Evolutionary conservation across 2,888 invertebrate genomes (phyloP).

Genomic region (Agrotis clavis): DNA sequence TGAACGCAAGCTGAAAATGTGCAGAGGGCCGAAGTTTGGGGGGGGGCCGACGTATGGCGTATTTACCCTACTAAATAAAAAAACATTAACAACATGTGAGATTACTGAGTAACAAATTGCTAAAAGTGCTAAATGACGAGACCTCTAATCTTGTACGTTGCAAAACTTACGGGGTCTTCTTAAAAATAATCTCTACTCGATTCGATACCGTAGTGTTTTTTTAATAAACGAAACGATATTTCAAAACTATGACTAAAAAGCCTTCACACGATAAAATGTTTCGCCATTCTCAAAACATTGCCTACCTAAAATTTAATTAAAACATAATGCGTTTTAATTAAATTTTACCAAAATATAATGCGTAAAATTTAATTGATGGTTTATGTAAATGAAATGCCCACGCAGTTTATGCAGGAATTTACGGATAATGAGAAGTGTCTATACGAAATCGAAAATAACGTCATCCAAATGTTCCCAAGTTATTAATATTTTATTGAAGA

Average conservation of each 20-base stretch:
- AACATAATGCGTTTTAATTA: no score
- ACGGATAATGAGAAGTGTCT: neutral
- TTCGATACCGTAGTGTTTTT: neutral
- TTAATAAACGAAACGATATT: constrained; percentile 13
- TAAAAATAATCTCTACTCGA: neutral
- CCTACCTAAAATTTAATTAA: constrained; percentile 13
- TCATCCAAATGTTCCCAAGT: neutral
- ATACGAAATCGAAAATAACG: neutral
- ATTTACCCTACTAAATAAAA: no score
- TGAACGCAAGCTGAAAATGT: no score
- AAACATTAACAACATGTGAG: neutral
- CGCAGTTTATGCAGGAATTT: constrained; percentile 10
- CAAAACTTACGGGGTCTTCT: neutral
- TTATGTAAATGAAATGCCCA: neutral
- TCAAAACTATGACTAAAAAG: constrained; percentile 31
- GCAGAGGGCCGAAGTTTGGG: no score
- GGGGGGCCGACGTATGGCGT: no score
- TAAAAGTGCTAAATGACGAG: constrained; percentile 2
- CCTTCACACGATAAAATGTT: constrained; percentile 33
- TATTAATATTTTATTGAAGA: neutral
- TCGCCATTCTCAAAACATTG: constrained; percentile 28
- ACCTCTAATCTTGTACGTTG: constrained; percentile 7
- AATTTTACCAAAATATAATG: constrained; percentile 16
- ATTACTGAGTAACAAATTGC: constrained; percentile 8
- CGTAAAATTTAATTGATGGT: constrained; percentile 8